Percentiles rank a stretch among this genome's conserved stretches.
Conservation (phyloP, 2,888 invertebrate species). For the Diadegma fenestrale region DNA sequence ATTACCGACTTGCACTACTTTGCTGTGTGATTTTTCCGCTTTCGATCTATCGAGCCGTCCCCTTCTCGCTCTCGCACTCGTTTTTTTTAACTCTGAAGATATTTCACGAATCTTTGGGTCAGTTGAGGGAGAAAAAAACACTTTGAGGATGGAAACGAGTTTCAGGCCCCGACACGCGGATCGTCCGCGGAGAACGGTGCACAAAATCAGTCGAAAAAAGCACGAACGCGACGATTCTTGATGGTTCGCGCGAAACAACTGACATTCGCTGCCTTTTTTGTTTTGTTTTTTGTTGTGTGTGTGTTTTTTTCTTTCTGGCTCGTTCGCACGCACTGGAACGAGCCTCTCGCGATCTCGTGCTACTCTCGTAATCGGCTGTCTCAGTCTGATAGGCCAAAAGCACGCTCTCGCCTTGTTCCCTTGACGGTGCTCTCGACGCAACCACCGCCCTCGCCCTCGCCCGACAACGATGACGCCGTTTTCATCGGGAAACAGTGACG, state of each 20-base stretch:
- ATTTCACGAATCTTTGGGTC: not conserved
- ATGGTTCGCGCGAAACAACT: conserved; percentile 40
- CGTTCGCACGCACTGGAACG: conserved; percentile 35
- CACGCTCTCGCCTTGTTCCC: conserved; percentile 49
- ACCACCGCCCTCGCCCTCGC: conserved; percentile 67
- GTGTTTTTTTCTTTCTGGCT: not conserved
- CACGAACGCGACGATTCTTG: conserved; percentile 51
- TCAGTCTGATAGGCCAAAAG: conserved; percentile 23
- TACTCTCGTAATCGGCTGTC: conserved; percentile 36
- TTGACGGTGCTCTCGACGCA: conserved; percentile 45
- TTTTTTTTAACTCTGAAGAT: not conserved
- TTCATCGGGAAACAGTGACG: conserved; percentile 39
- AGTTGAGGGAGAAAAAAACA: conserved; percentile 20
- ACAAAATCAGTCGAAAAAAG: conserved; percentile 22
- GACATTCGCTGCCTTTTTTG: not conserved
- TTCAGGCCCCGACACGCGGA: conserved; percentile 40
- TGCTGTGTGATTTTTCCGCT: not conserved
- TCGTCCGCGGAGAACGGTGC: conserved; percentile 47
- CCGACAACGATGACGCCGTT: conserved; percentile 58
- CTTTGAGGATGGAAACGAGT: conserved; percentile 32
- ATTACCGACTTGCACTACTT: conserved; percentile 7
- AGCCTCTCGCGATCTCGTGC: conserved; percentile 49
- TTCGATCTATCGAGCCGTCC: not conserved
- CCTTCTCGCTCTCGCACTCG: not conserved
- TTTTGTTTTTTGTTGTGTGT: conserved; percentile 46